Conservation (phyloP, 2,113 vertebrate species). For the Eulemur macaco region DNA sequence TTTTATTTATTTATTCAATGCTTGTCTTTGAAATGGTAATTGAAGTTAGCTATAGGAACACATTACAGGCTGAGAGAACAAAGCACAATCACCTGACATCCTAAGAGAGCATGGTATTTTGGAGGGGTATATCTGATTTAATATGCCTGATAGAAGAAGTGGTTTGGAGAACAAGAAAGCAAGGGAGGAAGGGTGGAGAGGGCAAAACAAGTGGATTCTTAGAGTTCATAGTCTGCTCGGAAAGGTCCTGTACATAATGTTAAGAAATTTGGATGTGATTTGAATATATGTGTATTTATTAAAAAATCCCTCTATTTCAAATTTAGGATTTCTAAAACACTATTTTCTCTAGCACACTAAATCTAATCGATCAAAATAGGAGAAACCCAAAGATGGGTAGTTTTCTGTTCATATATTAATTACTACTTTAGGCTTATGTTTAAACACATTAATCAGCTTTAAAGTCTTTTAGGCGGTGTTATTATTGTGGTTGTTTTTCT, state of each 20-base stretch:
- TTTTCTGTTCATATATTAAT: slow-evolving; percentile 27
- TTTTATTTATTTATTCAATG: not conserved
- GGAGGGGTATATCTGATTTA: not conserved
- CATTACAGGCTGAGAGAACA: not conserved
- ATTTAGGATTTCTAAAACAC: not conserved
- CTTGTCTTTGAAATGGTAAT: slow-evolving; percentile 9
- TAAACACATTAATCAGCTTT: not conserved
- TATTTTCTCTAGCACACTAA: not conserved
- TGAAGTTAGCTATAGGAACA: not conserved
- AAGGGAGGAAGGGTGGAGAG: not conserved
- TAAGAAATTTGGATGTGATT: not conserved
- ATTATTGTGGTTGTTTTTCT: no score
- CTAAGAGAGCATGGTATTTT: not conserved
- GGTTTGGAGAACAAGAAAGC: not conserved
- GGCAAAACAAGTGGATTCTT: not conserved
- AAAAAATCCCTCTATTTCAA: not conserved
- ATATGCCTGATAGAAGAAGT: not conserved
- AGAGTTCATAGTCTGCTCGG: not conserved
- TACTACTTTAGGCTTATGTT: not conserved
- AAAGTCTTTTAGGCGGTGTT: not conserved
- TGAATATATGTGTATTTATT: slow-evolving; percentile 15
- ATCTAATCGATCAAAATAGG: not conserved
- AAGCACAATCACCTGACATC: not conserved
- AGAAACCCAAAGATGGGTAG: not conserved
- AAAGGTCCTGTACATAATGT: not conserved